Conservation (phyloP, 2,888 invertebrate genomes). For the Nebria brevicollis region DNA sequence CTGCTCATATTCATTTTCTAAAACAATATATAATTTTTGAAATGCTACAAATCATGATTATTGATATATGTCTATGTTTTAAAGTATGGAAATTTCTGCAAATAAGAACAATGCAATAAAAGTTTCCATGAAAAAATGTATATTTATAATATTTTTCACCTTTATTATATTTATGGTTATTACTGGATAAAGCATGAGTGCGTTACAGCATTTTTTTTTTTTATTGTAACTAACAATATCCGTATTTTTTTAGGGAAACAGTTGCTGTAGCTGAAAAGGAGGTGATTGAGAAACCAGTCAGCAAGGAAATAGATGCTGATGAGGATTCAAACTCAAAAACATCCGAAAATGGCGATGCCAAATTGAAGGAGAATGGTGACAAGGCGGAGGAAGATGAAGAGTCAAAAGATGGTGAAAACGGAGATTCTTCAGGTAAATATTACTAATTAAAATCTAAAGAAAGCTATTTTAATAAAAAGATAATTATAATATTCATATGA, state of each 20-base stretch:
- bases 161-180: too few relatives aligned
- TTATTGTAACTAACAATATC: neutral
- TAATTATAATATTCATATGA: too few relatives aligned
- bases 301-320: conserved; percentile 56
- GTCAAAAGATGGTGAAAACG: conserved; percentile 62
- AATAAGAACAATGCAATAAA: too few relatives aligned
- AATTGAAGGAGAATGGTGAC: conserved; percentile 63
- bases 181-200: neutral
- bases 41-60: too few relatives aligned
- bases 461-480: too few relatives aligned
- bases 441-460: too few relatives aligned
- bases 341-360: conserved; percentile 59
- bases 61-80: too few relatives aligned
- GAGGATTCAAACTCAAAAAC: conserved; percentile 59
- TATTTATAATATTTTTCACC: too few relatives aligned
- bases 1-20: too few relatives aligned
- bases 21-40: too few relatives aligned
- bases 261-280: conserved; percentile 27
- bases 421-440: conserved; percentile 61
- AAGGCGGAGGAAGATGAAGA: conserved; percentile 61
- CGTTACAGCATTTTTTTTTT: neutral
- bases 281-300: conserved; percentile 55
- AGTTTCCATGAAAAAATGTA: too few relatives aligned
- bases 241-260: conserved; percentile 29
- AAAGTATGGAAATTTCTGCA: too few relatives aligned